Evolutionary conservation across 2,113 vertebrate genomes (phyloP), one percentile per base, ranked within the genome.

Genomic region (Tragelaphus buxtoni): DNA sequence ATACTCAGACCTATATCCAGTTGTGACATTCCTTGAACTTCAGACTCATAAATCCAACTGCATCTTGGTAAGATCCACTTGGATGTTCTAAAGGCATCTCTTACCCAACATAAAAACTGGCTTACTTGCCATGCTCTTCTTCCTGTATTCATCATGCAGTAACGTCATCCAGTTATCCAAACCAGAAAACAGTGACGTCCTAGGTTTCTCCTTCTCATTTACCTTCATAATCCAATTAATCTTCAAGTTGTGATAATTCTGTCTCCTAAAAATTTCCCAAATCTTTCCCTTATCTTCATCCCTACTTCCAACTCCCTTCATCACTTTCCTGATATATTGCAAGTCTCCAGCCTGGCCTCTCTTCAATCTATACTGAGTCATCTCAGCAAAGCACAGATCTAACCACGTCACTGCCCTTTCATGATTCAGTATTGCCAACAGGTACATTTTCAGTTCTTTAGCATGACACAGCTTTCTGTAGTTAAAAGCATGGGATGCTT

Each of bases 191-290:
- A 56, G 61, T 86, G 72, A 89, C 14, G 82, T 69, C 10, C 42
- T 69, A 90, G 30, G 93, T 96, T 87, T 97, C 80, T 96, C 39
- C n/a, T 26, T 93, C 58, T 95, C 58, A 45, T 95, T 96, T 95
- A 80, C 76, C n/a, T 35, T 47, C 47, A 94, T 60, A 97, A 90
- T 87, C 32, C n/a, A 92, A 92, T 94, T 94, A 95, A 86, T 94
- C 35, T 94, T 55, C 60, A 55, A 80, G 24, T 49, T 80, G 53
- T 96, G 20, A 51, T 95, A 90, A 87, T 95, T 91, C 39, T 83
- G 93, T 69, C 51, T 88, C 87, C 83, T 91, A 94, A 96, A 90
- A 63, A 53, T 95, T 95, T 91, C 79, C 58, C 58, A 92, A 94
- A 92, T 65, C 47, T 84, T 97, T 90, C 74, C 49, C 26, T 94